Evolutionary conservation across 2,113 vertebrate genomes (phyloP).

Genomic region (Pseudorhombus dupliciocellatus): DNA sequence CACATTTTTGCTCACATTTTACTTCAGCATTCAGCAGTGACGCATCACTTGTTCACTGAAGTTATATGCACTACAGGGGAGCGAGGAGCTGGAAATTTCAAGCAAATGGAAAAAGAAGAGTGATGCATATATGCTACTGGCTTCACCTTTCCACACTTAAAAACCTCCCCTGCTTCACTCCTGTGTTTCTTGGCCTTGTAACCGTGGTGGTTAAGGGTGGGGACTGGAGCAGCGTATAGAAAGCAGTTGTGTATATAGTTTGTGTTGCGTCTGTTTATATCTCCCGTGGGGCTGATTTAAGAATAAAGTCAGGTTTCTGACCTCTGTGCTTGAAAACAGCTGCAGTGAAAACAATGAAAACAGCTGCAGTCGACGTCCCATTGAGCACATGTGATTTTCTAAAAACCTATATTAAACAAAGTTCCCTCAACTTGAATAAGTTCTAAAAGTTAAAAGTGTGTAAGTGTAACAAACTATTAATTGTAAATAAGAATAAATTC

Average conservation of each 20-base stretch:
- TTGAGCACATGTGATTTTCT: slow-evolving; percentile 1
- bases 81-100: slow-evolving; percentile 62
- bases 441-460: no score
- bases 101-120: slow-evolving; percentile 70
- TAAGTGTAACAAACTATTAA: no score
- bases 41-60: slow-evolving; percentile 38
- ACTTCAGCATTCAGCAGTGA: slow-evolving; percentile 30
- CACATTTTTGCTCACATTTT: slow-evolving; percentile 37
- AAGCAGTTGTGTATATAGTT: slow-evolving; percentile 67
- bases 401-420: background rate
- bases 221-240: slow-evolving; percentile 32
- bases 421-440: no score
- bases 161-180: slow-evolving; percentile 15
- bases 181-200: slow-evolving; percentile 45
- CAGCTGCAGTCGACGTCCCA: background rate
- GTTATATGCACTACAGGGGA: slow-evolving; percentile 41
- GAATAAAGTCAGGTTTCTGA: slow-evolving; percentile 39
- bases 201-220: slow-evolving; percentile 10
- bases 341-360: slow-evolving; percentile 11
- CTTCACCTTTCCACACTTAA: slow-evolving; percentile 68
- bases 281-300: slow-evolving; percentile 57
- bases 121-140: slow-evolving; percentile 63
- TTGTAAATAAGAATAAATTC: no score
- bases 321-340: slow-evolving; percentile 5
- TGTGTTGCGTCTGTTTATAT: slow-evolving; percentile 65